Percentiles rank a stretch among this genome's conserved stretches.
Evolutionary conservation across 1,140 invertebrate genomes (phyloP).

Genomic region (Rhopalosiphum padi): DNA sequence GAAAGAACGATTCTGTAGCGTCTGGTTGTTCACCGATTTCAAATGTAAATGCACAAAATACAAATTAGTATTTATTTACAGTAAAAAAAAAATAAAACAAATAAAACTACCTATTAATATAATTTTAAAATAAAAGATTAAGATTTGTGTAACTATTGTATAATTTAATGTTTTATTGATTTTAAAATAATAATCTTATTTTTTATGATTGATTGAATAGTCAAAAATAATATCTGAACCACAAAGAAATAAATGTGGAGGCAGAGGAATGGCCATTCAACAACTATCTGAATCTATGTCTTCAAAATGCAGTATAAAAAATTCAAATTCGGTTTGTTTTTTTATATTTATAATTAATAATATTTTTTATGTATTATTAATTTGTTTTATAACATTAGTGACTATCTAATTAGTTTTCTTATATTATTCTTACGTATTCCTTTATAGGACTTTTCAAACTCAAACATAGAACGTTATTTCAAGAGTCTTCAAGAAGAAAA

Average conservation of each 20-base stretch:
- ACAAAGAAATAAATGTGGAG: not conserved
- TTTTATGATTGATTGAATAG: not conserved
- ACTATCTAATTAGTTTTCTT: too few relatives aligned
- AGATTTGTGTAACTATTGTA: not conserved
- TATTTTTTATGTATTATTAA: too few relatives aligned
- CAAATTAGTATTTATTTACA: not conserved
- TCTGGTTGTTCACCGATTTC: not conserved
- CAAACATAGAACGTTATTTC: not conserved
- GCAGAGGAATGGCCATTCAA: conserved; percentile 19
- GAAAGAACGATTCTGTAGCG: too few relatives aligned
- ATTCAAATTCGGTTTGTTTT: not conserved
- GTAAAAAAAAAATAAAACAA: not conserved
- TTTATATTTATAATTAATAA: not conserved
- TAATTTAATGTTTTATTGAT: not conserved
- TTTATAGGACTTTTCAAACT: not conserved
- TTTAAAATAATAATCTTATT: not conserved
- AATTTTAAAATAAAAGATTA: not conserved
- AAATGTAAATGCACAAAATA: not conserved
- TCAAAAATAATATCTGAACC: not conserved
- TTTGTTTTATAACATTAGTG: too few relatives aligned
- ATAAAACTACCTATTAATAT: not conserved
- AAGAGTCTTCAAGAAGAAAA: not conserved
- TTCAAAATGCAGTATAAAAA: not conserved
- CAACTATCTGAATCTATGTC: not conserved
- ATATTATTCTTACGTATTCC: too few relatives aligned